Base-by-base conservation (phyloP, 2,797 vertebrate species). In the Sebastes itinus region DNA sequence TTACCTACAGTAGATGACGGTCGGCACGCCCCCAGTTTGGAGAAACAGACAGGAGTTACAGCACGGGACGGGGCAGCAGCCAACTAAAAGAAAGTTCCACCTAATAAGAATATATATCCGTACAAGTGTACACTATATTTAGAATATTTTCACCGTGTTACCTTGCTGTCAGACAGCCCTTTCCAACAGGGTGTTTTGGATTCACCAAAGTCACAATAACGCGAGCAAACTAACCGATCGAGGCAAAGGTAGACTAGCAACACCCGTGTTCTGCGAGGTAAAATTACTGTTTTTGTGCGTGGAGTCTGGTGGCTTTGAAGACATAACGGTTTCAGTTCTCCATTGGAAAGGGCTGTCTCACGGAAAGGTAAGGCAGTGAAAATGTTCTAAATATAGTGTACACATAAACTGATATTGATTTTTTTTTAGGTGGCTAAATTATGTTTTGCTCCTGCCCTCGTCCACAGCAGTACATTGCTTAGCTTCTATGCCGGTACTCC, bases 71-170 rank as follows among this genome's bases (percentile, higher is more conserved):
- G 56, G 25, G 55, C 55, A 28, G 25, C 14, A 59, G 56, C 56
- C 25, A 20, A 20, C 18, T 49, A 49, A 18, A 20, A 49, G 7
- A 49, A 49, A 20, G 46, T 4, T 49, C 18, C 18, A 49, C 7
- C 46, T 49, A 49, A 18, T 0, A 49, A 46, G 0, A 18, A 20
- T 18, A 0, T 46, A 46, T 42, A 46, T 49, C 18, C 0, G 46
- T 49, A 49, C 16, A 49, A 49, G 46, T 49, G 46, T 20, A 49
- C 46, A 20, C 18, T 20, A 23, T 54, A 22, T 55, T 55, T 25
- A 25, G 6, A 56, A 56, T 56, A 56, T 56, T 56, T 56, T 56
- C 22, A 56, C 54, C 6, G 27, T 20, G 14, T 30, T 59, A 59
- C 14, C 14, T 25, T 13, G 46, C 46, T 7, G 46, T 49, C 46